Percentiles rank a stretch among this genome's conserved stretches.
Evolutionary conservation across 2,888 invertebrate genomes (phyloP).

Genomic region (Galerucella pusilla): DNA sequence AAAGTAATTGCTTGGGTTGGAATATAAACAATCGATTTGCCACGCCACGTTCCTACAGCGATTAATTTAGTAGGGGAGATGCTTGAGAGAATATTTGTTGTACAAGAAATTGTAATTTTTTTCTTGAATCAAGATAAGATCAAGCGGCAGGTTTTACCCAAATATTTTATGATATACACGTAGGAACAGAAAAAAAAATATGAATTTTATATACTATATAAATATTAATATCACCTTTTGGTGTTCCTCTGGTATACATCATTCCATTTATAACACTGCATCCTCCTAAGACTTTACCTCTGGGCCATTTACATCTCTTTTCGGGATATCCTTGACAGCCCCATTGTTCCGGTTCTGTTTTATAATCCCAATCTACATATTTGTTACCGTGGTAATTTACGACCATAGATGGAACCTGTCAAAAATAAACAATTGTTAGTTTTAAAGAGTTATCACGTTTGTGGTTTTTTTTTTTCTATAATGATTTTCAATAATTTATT

Average conservation of each 20-base stretch:
- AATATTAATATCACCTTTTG: slow-evolving; percentile 57
- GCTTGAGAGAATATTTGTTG: no score
- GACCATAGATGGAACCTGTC: slow-evolving; percentile 74
- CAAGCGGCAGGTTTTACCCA: no score
- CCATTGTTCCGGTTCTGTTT: slow-evolving; percentile 72
- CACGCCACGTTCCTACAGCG: no score
- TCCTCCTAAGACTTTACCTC: slow-evolving; percentile 79
- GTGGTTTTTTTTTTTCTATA: background rate
- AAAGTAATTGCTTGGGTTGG: no score
- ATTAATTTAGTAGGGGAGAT: no score
- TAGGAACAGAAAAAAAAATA: no score
- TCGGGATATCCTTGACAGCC: slow-evolving; percentile 71
- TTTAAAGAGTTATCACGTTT: background rate
- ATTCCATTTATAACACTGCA: slow-evolving; percentile 81
- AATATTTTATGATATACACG: no score
- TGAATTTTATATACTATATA: background rate
- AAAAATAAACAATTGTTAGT: background rate
- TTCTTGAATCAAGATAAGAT: no score
- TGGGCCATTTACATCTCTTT: slow-evolving; percentile 73
- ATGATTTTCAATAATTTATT: background rate
- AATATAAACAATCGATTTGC: no score
- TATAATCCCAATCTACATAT: slow-evolving; percentile 76
- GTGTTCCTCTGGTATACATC: slow-evolving; percentile 85
- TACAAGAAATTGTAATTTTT: no score
- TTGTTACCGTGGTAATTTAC: slow-evolving; percentile 71